phyloP scores from a whole-genome alignment of 2,888 invertebrate species.

The Aradus depressus region DNA sequence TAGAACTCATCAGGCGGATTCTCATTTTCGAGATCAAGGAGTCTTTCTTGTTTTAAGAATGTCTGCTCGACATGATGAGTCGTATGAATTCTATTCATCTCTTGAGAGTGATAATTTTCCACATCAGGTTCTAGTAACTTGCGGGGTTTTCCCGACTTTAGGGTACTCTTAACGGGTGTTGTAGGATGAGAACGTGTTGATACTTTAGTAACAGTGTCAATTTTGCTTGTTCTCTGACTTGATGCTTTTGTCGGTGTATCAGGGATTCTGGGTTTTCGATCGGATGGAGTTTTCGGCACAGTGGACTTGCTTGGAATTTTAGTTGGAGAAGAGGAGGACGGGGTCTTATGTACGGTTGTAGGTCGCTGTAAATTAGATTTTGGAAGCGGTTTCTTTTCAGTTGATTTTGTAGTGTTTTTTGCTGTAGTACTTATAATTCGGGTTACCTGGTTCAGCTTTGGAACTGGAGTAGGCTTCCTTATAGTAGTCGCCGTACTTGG shows the following conservation, averaged over 20 bases:
- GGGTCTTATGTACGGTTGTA: not conserved
- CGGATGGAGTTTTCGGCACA: not conserved
- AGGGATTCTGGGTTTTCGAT: constrained; percentile 1
- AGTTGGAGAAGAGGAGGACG: not conserved
- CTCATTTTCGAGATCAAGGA: constrained; percentile 30
- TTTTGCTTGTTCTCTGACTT: constrained; percentile 17
- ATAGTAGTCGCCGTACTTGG: constrained; percentile 12
- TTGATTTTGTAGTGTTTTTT: constrained; percentile 7
- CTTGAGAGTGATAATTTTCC: not conserved
- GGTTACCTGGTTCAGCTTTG: not conserved
- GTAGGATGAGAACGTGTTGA: too few species aligned
- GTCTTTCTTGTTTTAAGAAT: constrained; percentile 21
- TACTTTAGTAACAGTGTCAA: constrained; percentile 5
- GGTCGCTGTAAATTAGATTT: constrained; percentile 1
- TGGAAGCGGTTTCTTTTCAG: not conserved
- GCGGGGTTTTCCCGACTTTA: not conserved
- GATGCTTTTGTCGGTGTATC: constrained; percentile 1
- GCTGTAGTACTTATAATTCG: constrained; percentile 1
- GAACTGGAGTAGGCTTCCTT: constrained; percentile 1
- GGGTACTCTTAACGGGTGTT: too few species aligned
- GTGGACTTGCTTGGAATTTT: not conserved
- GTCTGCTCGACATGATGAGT: constrained; percentile 6
- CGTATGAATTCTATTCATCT: constrained; percentile 15
- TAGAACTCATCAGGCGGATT: constrained; percentile 40
- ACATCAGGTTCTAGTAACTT: constrained; percentile 6